phyloP scores from a whole-genome alignment of 2,888 invertebrate species.

The Morpho helenor region DNA sequence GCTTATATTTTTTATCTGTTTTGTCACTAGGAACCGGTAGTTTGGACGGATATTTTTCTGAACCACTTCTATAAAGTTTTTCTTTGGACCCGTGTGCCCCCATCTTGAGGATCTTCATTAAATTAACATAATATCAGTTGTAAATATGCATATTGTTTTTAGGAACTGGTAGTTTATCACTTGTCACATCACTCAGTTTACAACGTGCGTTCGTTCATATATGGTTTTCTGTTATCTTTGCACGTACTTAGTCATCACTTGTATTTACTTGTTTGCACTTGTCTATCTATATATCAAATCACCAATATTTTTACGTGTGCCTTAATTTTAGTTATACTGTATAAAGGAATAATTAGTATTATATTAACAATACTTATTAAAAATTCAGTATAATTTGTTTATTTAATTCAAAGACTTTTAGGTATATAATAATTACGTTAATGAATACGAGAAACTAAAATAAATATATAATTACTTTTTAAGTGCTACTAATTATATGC shows the following conservation, averaged over 20 bases:
- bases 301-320: conserved; percentile 28
- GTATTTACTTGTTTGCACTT: conserved; percentile 11
- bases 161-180: conserved; percentile 20
- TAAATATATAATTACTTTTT: too few species aligned
- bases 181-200: conserved; percentile 18
- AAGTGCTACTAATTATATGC: too few species aligned
- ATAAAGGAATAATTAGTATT: neutral
- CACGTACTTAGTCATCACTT: conserved; percentile 15
- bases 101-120: conserved; percentile 77
- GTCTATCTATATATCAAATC: neutral
- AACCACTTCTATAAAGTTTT: conserved; percentile 83
- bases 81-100: conserved; percentile 89
- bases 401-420: too few species aligned
- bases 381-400: too few species aligned
- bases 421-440: too few species aligned
- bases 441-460: too few species aligned
- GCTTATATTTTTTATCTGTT: conserved; percentile 69
- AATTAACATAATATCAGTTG: conserved; percentile 46
- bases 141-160: conserved; percentile 12
- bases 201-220: conserved; percentile 10
- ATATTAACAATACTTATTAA: neutral
- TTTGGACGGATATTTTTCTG: conserved; percentile 80
- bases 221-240: conserved; percentile 8
- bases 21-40: conserved; percentile 72
- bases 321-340: conserved; percentile 37